Evolutionary conservation across 64 coral and sea anemone species (phyloP), one percentile per base, ranked within the genome.

Genomic region (Trachythela sp.): DNA sequence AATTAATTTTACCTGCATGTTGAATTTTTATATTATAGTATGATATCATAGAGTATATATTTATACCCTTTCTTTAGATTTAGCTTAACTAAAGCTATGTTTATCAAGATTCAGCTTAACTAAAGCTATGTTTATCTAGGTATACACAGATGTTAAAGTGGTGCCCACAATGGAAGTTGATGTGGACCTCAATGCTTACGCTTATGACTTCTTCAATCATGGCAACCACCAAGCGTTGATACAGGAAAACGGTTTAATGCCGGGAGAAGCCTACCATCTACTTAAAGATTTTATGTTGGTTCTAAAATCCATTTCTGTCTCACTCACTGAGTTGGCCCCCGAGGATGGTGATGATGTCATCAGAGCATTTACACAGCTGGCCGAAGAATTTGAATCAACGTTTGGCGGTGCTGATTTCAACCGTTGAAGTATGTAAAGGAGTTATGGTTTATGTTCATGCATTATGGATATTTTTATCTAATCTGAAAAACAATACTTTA

Each of bases 221-320:
- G 13, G 75, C 75, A 80, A 80, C 75, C 15, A 80, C 8, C 13
- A 35, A 37, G 75, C 75, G 37, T 17, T 80, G 13, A 37, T 80
- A 15, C 8, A 80, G 11, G 75, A 80, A 22, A 80, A 80, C 20
- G 31, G 75, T 34, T 30, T 80, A 18, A 80, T 37, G 75, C 31
- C 13, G 0, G 75, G 75, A 35, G 75, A 80, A 34, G 31, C 30
- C 20, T 35, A 80, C 20, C 8, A 80, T 18, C 30, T 80, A 80
- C 15, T 80, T 2, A 80, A 80, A 80, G 75, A 80, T 38, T 80
- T 80, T 36, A 35, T 80, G 31, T 36, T 80, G 37, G 75, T 80
- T 80, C 15, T 80, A 15, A 80, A 80, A 37, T 80, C 75, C 33
- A 80, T 80, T 80, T 80, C 33, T 80, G 75, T 80, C 37, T 80